Evolutionary conservation across 2,113 vertebrate species (phyloP).

Genomic region (Pimephales promelas): DNA sequence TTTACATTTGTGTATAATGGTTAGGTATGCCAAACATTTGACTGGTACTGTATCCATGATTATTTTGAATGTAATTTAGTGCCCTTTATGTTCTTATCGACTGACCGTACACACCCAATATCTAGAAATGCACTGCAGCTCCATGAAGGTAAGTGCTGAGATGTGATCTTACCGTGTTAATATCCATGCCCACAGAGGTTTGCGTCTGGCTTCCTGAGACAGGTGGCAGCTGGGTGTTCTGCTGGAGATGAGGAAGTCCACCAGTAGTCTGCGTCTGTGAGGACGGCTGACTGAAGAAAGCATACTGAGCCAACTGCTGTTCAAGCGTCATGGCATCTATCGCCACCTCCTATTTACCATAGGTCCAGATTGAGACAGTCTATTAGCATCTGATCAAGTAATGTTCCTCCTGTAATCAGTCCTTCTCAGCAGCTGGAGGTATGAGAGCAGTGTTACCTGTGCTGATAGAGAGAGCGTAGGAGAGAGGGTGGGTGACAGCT

Average conservation of each 20-base stretch:
- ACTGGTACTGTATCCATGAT: neutral
- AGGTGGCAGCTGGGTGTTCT: slow-evolving; percentile 81
- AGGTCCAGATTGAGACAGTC: neutral
- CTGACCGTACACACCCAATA: neutral
- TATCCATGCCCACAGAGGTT: slow-evolving; percentile 82
- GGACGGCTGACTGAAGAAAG: slow-evolving; percentile 86
- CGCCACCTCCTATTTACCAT: slow-evolving; percentile 76
- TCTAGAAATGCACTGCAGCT: neutral
- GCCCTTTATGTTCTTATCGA: neutral
- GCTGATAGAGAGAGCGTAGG: slow-evolving; percentile 74
- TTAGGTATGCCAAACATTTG: neutral
- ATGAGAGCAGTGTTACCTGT: slow-evolving; percentile 77
- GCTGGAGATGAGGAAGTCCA: slow-evolving; percentile 69
- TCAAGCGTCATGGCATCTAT: slow-evolving; percentile 90
- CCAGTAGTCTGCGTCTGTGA: slow-evolving; percentile 23
- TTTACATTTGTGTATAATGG: neutral
- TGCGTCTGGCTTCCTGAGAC: slow-evolving; percentile 82
- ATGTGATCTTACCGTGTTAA: slow-evolving; percentile 82
- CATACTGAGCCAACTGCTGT: slow-evolving; percentile 91
- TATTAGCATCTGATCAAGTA: neutral
- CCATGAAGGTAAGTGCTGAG: neutral
- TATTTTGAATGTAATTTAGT: neutral
- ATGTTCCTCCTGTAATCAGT: neutral
- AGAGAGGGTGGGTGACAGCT: slow-evolving; percentile 88
- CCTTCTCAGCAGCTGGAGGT: neutral